phyloP scores from a whole-genome alignment of 2,113 vertebrate genomes.

The Lagopus leucura region DNA sequence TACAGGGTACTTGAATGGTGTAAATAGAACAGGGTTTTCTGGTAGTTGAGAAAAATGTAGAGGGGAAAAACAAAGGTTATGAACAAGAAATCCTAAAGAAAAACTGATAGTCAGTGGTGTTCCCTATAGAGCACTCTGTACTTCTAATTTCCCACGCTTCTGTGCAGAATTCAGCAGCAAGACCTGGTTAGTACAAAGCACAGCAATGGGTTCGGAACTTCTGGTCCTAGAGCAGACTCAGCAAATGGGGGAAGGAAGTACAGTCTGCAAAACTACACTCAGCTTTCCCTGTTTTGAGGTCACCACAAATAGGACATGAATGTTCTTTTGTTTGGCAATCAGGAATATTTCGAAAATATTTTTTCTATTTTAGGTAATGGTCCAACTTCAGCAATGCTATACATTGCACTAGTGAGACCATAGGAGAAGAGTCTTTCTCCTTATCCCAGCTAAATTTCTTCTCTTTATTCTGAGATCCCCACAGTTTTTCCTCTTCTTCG shows the following conservation, averaged over 20 bases:
- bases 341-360: background rate
- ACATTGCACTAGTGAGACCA: background rate
- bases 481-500: background rate
- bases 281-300: background rate
- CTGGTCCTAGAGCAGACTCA: background rate
- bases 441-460: too few species aligned
- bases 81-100: background rate
- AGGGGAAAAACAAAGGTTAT: background rate
- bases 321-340: background rate
- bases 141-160: background rate
- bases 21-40: background rate
- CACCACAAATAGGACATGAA: too few species aligned
- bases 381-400: background rate
- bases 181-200: background rate
- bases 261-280: background rate
- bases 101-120: background rate
- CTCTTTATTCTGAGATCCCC: too few species aligned
- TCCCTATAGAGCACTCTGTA: background rate
- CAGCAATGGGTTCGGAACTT: rapidly evolving
- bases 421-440: background rate
- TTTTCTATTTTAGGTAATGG: background rate
- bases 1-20: background rate
- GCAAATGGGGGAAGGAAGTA: background rate
- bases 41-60: background rate
- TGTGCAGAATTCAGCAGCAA: background rate